Conservation (phyloP, 2,797 vertebrate genomes). For the Hemibagrus guttatus region DNA sequence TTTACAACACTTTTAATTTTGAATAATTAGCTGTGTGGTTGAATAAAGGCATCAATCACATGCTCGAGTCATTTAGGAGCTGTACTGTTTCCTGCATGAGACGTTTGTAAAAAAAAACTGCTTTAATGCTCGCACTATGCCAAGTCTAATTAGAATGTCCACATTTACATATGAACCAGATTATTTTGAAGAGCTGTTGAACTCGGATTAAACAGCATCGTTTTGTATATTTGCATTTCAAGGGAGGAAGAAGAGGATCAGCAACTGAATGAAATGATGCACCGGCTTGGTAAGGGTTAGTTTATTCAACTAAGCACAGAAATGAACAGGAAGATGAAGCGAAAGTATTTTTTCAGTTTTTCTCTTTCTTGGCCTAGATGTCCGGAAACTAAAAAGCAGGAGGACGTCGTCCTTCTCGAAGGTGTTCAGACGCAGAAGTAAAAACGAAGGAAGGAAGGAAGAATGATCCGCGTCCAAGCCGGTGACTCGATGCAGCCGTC, state of each 20-base stretch:
- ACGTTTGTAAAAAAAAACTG: neutral
- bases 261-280: conserved; percentile 88
- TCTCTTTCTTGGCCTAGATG: conserved; percentile 61
- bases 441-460: conserved; percentile 56
- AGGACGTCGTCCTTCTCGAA: conserved; percentile 76
- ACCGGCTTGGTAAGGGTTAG: conserved; percentile 78
- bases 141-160: neutral
- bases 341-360: neutral
- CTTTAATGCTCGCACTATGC: neutral
- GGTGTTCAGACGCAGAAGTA: conserved; percentile 75
- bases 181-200: neutral
- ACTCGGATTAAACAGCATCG: neutral
- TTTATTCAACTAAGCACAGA: neutral
- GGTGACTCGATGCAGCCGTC: neutral
- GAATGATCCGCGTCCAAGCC: neutral
- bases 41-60: neutral
- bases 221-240: conserved; percentile 42
- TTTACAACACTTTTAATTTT: neutral
- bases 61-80: neutral
- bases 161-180: neutral
- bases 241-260: conserved; percentile 94
- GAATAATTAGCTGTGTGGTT: neutral
- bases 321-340: neutral
- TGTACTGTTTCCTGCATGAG: neutral
- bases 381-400: conserved; percentile 72